Percentiles rank a stretch among this genome's conserved stretches.
Conservation (phyloP, 2,888 invertebrate genomes). For the Toxonevra muliebris region DNA sequence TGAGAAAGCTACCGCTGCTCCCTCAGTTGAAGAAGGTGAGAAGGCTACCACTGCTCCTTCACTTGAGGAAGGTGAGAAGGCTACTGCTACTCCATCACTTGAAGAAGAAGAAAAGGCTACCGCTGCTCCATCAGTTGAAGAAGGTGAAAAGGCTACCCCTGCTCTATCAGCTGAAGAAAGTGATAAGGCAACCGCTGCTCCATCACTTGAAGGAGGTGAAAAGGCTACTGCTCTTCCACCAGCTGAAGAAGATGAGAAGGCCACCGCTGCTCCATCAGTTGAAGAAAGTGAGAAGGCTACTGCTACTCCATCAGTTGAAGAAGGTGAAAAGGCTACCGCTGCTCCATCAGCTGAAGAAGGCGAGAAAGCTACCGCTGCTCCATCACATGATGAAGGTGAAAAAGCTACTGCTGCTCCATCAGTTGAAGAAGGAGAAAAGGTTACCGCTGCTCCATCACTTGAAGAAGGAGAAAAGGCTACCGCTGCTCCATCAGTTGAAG, state of each 20-base stretch:
- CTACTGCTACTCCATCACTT: constrained; percentile 28
- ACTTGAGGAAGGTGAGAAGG: constrained; percentile 33
- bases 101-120: constrained; percentile 32
- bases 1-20: background rate
- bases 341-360: constrained; percentile 17
- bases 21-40: constrained; percentile 23
- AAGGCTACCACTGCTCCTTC: constrained; percentile 22
- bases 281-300: constrained; percentile 27
- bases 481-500: background rate
- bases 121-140: constrained; percentile 20
- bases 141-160: constrained; percentile 27
- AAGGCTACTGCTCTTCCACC: constrained; percentile 15
- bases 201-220: constrained; percentile 15
- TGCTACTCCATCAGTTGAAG: background rate
- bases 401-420: constrained; percentile 16
- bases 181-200: constrained; percentile 26
- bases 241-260: no score
- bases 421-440: constrained; percentile 30
- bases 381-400: constrained; percentile 15
- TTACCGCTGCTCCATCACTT: constrained; percentile 25
- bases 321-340: constrained; percentile 23
- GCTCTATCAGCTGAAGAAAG: constrained; percentile 19
- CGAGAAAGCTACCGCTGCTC: background rate
- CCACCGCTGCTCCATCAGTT: constrained; percentile 24
- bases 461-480: constrained; percentile 26